Base-by-base conservation (phyloP, 2,888 invertebrate genomes). In the Cheilosia soror region DNA sequence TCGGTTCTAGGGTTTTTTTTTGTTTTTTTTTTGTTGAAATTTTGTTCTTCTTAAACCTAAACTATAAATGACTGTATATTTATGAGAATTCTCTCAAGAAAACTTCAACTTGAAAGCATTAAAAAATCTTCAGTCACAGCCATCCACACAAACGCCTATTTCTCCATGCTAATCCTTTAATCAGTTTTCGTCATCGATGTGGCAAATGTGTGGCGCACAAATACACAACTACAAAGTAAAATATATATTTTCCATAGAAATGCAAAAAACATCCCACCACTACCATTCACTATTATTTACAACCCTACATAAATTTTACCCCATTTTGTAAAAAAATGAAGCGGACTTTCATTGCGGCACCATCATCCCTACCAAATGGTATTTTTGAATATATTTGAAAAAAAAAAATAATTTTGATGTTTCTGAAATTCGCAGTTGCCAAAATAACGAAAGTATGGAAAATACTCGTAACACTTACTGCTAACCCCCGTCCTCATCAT, bases 381-480 rank as follows among this genome's bases (percentile, higher is more conserved):
- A 62, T 44, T 4, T 15, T 62, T 31, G 31, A 15, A 15, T 31
- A 15, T 47, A 62, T 62, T 62, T 25, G 31, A 44, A 44, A 62
- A 15, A 44, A 44, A 44, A 62, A 15, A 44, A 11, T 5, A 11
- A 49, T 37, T 49, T 5, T 49, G 13, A n/a, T 47, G 25, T 49
- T 65, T 65, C 3, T 37, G 33, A 49, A 49, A 49, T 49, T 49
- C 33, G 49, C 49, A 55, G 33, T 63, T 47, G 31, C 49, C 15
- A 15, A 40, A 40, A 25, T 25, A 37, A 11, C 51, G 51, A 51
- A 51, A 29, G 27, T 27, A 51, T 51, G 51, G 13, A 51, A 51
- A 51, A 29, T 1, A 20, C 20, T 20, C 20, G 20, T 51, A 51
- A 29, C 51, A 49, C 49, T 55, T 57, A 33, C 37, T 20, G 20